phyloP scores from a whole-genome alignment of 2,113 vertebrate species.

The Tautogolabrus adspersus region DNA sequence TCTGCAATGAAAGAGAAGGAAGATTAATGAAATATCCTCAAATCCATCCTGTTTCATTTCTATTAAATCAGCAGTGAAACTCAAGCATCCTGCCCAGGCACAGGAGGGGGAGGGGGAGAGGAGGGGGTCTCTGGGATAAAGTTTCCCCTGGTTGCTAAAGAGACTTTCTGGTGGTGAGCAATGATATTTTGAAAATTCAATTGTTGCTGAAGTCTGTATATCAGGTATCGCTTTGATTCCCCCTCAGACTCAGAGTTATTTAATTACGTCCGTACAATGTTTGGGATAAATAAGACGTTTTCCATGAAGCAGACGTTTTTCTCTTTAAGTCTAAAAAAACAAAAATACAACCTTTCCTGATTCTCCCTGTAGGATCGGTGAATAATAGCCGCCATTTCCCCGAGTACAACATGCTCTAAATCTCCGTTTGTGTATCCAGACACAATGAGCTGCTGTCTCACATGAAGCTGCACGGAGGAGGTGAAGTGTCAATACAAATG shows the following conservation, averaged over 20 bases:
- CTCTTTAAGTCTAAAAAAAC: conserved; percentile 4
- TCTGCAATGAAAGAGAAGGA: conserved; percentile 93
- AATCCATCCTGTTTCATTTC: conserved; percentile 98
- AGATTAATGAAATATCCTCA: conserved; percentile 99
- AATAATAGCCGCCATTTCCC: conserved; percentile 7
- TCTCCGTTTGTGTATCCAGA: conserved; percentile 16
- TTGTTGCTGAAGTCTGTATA: conserved; percentile 65
- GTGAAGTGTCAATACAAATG: conserved; percentile 50
- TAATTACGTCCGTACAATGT: conserved; percentile 55
- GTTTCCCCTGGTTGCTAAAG: conserved; percentile 84
- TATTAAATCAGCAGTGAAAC: conserved; percentile 98
- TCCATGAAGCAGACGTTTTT: not conserved
- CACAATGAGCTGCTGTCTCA: conserved; percentile 11
- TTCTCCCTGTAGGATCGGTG: not conserved
- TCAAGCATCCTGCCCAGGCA: conserved; percentile 86
- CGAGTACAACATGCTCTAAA: not conserved
- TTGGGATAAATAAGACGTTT: conserved; percentile 57
- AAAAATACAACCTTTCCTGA: conserved; percentile 8
- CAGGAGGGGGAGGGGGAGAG: conserved; percentile 57
- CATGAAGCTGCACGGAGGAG: conserved; percentile 19
- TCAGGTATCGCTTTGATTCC: conserved; percentile 66
- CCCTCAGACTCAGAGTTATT: conserved; percentile 58
- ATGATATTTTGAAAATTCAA: conserved; percentile 72
- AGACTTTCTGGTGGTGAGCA: conserved; percentile 63
- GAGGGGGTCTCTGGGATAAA: conserved; percentile 81